Percentiles rank a stretch among this genome's conserved stretches.
These are phyloP conservation scores for Lasiurus cinereus DNA, from an alignment of 2,113 vertebrate species.

Conservation along the genomic window DNA sequence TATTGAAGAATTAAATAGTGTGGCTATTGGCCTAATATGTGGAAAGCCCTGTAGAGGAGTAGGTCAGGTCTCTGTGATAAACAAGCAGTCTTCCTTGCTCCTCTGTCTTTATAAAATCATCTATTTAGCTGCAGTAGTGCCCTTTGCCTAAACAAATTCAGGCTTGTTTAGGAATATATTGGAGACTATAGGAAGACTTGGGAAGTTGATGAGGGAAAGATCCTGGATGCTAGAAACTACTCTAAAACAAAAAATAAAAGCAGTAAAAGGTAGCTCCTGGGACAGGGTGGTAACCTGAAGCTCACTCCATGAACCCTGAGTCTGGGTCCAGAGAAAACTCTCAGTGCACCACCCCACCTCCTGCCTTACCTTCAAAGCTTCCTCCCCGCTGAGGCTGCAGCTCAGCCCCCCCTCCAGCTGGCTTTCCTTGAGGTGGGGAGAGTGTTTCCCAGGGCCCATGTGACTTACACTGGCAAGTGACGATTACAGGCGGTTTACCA, in stretches of 20 bases:
- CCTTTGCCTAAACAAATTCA: background rate
- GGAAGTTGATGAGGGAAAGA: background rate
- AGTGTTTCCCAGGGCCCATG: conserved; percentile 59
- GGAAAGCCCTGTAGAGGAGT: conserved; percentile 15
- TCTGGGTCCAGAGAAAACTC: background rate
- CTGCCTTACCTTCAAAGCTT: background rate
- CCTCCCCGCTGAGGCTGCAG: background rate
- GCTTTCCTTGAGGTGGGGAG: background rate
- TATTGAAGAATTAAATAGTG: conserved; percentile 37
- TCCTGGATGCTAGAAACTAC: background rate
- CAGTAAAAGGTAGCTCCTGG: background rate
- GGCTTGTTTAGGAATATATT: background rate
- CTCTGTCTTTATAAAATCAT: conserved; percentile 45
- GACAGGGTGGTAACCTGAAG: background rate
- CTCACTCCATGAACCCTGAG: background rate
- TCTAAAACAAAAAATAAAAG: background rate
- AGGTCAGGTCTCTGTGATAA: conserved; percentile 12
- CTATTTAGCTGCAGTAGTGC: background rate
- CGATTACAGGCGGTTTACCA: conserved; percentile 64
- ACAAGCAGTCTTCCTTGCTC: background rate
- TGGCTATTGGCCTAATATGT: background rate
- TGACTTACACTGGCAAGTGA: conserved; percentile 73
- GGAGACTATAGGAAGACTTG: background rate
- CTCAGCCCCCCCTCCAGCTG: conserved; percentile 46
- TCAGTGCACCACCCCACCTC: background rate